phyloP scores from a whole-genome alignment of 2,113 vertebrate species.

The Mugil cephalus region DNA sequence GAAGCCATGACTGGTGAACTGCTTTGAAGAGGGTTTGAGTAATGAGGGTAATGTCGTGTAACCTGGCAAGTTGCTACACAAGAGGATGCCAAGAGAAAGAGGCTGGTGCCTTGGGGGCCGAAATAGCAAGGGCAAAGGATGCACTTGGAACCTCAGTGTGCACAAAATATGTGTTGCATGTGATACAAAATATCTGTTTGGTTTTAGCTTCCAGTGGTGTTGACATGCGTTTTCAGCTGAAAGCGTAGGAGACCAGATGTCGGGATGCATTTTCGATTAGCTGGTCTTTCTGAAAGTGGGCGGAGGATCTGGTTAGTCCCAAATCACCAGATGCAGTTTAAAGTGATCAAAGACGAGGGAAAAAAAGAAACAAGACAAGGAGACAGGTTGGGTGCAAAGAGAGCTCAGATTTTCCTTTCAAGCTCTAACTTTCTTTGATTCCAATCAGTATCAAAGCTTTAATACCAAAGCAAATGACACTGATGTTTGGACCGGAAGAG shows the following conservation, averaged over 20 bases:
- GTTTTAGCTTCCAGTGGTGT: constrained; percentile 32
- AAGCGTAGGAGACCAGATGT: constrained; percentile 49
- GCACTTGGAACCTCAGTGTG: constrained; percentile 29
- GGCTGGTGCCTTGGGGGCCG: constrained; percentile 10
- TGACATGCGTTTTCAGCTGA: constrained; percentile 19
- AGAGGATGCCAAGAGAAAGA: constrained; percentile 42
- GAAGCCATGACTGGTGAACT: constrained; percentile 46
- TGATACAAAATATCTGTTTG: constrained; percentile 16
- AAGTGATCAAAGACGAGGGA: constrained; percentile 56
- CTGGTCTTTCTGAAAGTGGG: constrained; percentile 39
- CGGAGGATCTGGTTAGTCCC: constrained; percentile 35
- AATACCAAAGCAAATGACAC: constrained; percentile 17
- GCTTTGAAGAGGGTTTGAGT: constrained; percentile 60
- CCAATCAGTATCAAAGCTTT: constrained; percentile 15
- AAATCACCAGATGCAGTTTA: constrained; percentile 58
- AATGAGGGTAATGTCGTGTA: constrained; percentile 63
- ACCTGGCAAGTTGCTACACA: constrained; percentile 46
- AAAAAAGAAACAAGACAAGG: constrained; percentile 30
- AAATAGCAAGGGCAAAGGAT: constrained; percentile 30
- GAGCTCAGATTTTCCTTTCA: constrained; percentile 23
- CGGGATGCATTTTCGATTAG: constrained; percentile 54
- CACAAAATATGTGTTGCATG: constrained; percentile 20
- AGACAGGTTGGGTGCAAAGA: constrained; percentile 4
- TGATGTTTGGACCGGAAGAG: background rate
- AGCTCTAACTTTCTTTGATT: constrained; percentile 8